phyloP scores from a whole-genome alignment of 2,888 invertebrate genomes.

The Leptinotarsa tumamoca region DNA sequence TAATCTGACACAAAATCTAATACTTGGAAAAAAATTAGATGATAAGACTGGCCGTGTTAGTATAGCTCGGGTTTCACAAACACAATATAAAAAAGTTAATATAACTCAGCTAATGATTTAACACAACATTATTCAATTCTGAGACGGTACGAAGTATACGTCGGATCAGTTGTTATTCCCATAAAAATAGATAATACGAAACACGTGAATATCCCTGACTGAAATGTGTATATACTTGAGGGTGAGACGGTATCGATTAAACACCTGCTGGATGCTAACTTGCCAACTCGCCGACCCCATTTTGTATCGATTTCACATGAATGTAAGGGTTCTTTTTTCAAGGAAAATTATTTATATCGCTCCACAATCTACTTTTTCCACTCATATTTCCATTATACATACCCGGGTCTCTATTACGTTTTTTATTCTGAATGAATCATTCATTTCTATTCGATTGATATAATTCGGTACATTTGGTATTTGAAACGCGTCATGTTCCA shows the following conservation, averaged over 20 bases:
- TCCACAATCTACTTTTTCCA: not conserved
- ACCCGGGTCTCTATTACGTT: not conserved
- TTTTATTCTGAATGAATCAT: slow-evolving; percentile 1
- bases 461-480: not conserved
- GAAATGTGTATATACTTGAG: slow-evolving; percentile 5
- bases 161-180: not conserved
- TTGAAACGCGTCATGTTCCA: not conserved
- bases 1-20: too few species aligned
- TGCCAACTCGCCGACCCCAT: slow-evolving; percentile 26
- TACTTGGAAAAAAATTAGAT: too few species aligned
- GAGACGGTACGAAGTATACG: too few species aligned
- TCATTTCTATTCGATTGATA: not conserved
- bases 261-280: slow-evolving; percentile 28
- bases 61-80: too few species aligned
- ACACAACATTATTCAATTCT: too few species aligned
- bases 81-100: too few species aligned
- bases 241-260: slow-evolving; percentile 27
- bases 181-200: not conserved
- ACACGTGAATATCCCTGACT: not conserved
- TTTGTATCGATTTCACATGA: slow-evolving; percentile 20
- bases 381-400: not conserved
- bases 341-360: slow-evolving; percentile 23
- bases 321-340: slow-evolving; percentile 18
- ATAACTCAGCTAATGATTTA: too few species aligned
- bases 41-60: too few species aligned